phyloP scores from a whole-genome alignment of 2,888 invertebrate species.

The Harpalus rubripes region DNA sequence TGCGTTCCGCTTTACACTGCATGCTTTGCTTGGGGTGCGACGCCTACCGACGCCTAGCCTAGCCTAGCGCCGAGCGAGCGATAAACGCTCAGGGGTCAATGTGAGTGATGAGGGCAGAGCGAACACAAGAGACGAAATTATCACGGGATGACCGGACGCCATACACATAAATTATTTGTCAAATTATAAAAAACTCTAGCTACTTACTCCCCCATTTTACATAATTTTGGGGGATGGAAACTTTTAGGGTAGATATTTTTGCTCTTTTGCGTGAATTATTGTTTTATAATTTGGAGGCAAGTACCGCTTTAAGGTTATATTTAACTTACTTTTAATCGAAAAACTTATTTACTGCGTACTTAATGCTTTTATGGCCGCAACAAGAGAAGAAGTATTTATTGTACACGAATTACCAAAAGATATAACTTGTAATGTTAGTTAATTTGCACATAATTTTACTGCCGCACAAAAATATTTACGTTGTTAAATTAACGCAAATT shows the following conservation, averaged over 20 bases:
- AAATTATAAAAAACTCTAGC: slow-evolving; percentile 50
- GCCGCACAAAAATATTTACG: too few species aligned
- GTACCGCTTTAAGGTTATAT: slow-evolving; percentile 26
- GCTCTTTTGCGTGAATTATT: slow-evolving; percentile 38
- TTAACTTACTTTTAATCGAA: slow-evolving; percentile 20
- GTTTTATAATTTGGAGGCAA: slow-evolving; percentile 42
- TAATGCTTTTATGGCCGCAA: neutral
- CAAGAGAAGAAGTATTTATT: neutral
- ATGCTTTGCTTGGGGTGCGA: neutral
- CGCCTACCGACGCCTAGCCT: neutral
- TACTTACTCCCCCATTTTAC: slow-evolving; percentile 33
- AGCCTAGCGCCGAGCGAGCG: neutral
- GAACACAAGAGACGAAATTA: slow-evolving; percentile 45
- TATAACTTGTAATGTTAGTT: neutral
- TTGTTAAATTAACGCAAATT: too few species aligned
- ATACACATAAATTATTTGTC: slow-evolving; percentile 50
- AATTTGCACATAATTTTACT: too few species aligned
- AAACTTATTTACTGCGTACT: slow-evolving; percentile 34
- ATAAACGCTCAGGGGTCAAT: slow-evolving; percentile 41
- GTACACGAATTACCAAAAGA: neutral
- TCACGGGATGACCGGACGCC: slow-evolving; percentile 46
- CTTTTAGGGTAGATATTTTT: slow-evolving; percentile 35
- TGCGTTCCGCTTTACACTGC: slow-evolving; percentile 1
- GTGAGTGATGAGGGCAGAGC: slow-evolving; percentile 36
- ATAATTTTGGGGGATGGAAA: slow-evolving; percentile 32